Evolutionary conservation across 2,113 vertebrate genomes (phyloP), one percentile per base, ranked within the genome.

Genomic region (Pollimyrus isidori): DNA sequence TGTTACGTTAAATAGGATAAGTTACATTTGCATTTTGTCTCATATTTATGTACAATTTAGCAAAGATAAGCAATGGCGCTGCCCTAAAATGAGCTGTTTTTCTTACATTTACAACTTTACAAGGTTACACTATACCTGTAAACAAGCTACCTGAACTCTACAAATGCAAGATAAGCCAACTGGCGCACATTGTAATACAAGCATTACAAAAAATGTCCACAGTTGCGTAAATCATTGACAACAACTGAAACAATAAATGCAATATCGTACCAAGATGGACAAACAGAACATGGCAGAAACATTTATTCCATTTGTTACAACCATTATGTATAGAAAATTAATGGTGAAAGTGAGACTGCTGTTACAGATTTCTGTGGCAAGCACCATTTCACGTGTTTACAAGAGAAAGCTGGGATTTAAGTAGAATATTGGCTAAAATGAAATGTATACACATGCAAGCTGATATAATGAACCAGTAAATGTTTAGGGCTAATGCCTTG

Each of bases 121-220:
- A 91, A 94, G 86, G 86, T 89, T 91, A 15, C 19, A 30, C 11
- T 45, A 35, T 50, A 69, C 87, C 45, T 52, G 53, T 87, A 89
- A 91, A 90, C 87, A 91, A 89, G 87, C 85, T 80, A 91, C 56
- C 35, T 35, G 92, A 56, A 91, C 91, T 89, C 91, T 89, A 89
- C 90, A 93, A 91, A 94, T 90, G 90, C 92, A 91, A 94, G 93
- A 94, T 92, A 92, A 86, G 90, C 88, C 89, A 91, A 91, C 48
- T n/a, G 86, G 88, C 90, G 87, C 10, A 88, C 89, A 90, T 58
- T 88, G 89, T 92, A 73, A 87, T 89, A 45, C 49, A 35, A 88
- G 76, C 56, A 53, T 21, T 83, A 30, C 30, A 82, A 76, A 26
- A 46, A 19, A 80, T 0, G 7, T 80, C 3, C 1, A 23, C 21